Percentiles rank a stretch among this genome's conserved stretches.
Conservation (phyloP, 2,888 invertebrate species). For the Microplitis manilae region DNA sequence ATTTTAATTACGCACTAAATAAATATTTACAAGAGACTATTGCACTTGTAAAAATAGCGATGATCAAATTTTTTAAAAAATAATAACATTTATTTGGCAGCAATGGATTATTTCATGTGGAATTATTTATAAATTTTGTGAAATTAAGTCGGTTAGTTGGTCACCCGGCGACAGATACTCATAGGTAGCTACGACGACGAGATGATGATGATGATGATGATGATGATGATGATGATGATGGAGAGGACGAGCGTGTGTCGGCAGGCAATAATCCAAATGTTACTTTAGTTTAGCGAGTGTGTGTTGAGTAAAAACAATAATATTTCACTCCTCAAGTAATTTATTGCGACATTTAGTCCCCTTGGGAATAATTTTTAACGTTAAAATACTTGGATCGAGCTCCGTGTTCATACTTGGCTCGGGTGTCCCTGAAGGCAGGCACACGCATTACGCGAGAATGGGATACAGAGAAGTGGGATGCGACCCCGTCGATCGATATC, state of each 20-base stretch:
- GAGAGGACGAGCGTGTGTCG: not conserved
- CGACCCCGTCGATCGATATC: constrained; percentile 44
- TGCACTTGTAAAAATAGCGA: not conserved
- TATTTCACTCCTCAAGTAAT: not conserved
- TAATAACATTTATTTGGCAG: too few relatives aligned
- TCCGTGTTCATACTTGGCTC: not conserved
- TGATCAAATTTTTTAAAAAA: not conserved
- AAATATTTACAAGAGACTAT: not conserved
- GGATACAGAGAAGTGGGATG: constrained; percentile 29
- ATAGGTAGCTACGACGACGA: not conserved
- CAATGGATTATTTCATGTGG: not conserved
- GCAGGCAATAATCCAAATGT: not conserved
- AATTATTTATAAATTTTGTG: constrained; percentile 30
- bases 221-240: not conserved
- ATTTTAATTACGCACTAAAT: not conserved
- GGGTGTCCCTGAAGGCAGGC: not conserved
- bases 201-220: not conserved
- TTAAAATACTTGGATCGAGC: not conserved
- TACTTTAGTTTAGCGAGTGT: not conserved
- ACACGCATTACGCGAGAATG: constrained; percentile 7
- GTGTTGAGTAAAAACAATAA: not conserved
- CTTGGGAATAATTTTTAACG: not conserved
- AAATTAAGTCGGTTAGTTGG: constrained; percentile 13
- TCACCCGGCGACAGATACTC: constrained; percentile 5
- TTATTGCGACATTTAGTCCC: not conserved